phyloP scores from a whole-genome alignment of 2,888 invertebrate genomes.

The Pteria penguin region DNA sequence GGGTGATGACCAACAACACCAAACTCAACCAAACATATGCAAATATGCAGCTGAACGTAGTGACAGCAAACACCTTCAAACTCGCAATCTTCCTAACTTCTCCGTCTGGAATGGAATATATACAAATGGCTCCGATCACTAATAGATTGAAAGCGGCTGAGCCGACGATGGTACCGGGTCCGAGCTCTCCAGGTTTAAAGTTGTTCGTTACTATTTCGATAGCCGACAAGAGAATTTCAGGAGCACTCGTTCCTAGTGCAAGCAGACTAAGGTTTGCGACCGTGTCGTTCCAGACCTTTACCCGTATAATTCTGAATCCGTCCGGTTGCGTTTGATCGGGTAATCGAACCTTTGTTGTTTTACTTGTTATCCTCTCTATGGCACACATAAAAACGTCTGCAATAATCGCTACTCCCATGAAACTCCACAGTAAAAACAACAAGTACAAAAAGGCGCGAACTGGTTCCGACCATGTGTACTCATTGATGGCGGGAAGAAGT shows the following conservation, averaged over 20 bases:
- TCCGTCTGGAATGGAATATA: constrained; percentile 81
- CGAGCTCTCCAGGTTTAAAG: constrained; percentile 81
- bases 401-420: constrained; percentile 83
- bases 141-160: constrained; percentile 84
- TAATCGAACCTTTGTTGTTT: constrained; percentile 80
- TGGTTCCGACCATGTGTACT: constrained; percentile 81
- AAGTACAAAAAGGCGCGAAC: constrained; percentile 81
- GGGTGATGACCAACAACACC: constrained; percentile 80
- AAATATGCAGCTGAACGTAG: constrained; percentile 81
- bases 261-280: constrained; percentile 83
- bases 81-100: constrained; percentile 80
- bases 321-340: constrained; percentile 65
- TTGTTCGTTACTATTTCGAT: constrained; percentile 82
- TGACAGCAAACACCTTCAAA: constrained; percentile 80
- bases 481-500: constrained; percentile 81
- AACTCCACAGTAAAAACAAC: constrained; percentile 82
- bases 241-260: constrained; percentile 83
- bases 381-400: constrained; percentile 84
- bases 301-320: constrained; percentile 80
- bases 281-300: constrained; percentile 83
- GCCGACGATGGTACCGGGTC: constrained; percentile 83
- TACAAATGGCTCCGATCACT: constrained; percentile 82
- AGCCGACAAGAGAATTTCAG: constrained; percentile 82
- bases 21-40: constrained; percentile 84
- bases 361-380: constrained; percentile 83